These are phyloP conservation scores for Torymus aiolomorphi DNA, from an alignment of 2,888 invertebrate genomes.

Conservation along the genomic window DNA sequence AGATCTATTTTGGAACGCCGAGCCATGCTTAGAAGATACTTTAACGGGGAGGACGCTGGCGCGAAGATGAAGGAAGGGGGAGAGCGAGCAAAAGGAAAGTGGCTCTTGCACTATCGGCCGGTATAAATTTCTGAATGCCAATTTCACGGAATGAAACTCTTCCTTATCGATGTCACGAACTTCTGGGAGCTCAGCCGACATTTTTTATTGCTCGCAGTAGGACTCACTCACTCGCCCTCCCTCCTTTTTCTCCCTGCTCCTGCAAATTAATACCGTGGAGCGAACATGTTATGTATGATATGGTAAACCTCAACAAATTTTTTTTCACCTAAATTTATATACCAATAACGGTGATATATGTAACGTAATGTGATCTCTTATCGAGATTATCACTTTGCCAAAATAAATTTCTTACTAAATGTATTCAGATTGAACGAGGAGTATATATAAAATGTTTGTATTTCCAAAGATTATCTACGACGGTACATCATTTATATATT, in stretches of 20 bases:
- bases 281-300: constrained; percentile 9
- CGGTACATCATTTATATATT: not conserved
- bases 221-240: not conserved
- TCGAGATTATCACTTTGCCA: constrained; percentile 30
- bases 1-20: constrained; percentile 46
- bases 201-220: constrained; percentile 50
- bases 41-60: not conserved
- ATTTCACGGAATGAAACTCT: constrained; percentile 65
- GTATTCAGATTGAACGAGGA: constrained; percentile 16
- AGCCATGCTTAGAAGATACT: constrained; percentile 52
- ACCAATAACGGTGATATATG: constrained; percentile 52
- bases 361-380: constrained; percentile 39
- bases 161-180: constrained; percentile 60
- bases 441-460: not conserved
- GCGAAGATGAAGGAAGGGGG: not conserved
- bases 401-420: constrained; percentile 38
- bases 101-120: constrained; percentile 65
- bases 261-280: constrained; percentile 53
- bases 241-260: not conserved
- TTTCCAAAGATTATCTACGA: not conserved
- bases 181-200: constrained; percentile 34
- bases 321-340: constrained; percentile 45
- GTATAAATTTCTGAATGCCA: constrained; percentile 63
- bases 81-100: constrained; percentile 32
- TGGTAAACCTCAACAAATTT: constrained; percentile 17